A percentile compares a stretch with the other conserved stretches of the same genome.
Evolutionary conservation across 2,113 vertebrate genomes (phyloP).

Genomic region (Scomber scombrus): DNA sequence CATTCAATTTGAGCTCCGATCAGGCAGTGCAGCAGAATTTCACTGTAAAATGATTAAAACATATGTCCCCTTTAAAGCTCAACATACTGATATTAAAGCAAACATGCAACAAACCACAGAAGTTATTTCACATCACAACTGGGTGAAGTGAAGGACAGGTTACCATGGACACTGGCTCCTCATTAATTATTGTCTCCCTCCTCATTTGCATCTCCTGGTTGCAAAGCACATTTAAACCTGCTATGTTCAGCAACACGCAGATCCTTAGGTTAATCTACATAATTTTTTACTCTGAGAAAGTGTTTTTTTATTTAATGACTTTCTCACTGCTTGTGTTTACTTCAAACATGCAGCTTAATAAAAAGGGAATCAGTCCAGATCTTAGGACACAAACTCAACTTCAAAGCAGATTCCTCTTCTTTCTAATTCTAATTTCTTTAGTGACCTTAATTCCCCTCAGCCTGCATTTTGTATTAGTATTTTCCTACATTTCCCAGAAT

Average conservation of each 20-base stretch:
- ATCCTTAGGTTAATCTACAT: constrained; percentile 17
- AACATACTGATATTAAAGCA: background rate
- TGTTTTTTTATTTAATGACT: constrained; percentile 15
- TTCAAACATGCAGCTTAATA: background rate
- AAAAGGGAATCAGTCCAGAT: background rate
- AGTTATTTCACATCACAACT: constrained; percentile 26
- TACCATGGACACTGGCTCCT: constrained; percentile 48
- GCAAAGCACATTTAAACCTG: constrained; percentile 40
- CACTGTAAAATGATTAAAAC: too few species aligned
- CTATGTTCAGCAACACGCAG: constrained; percentile 49
- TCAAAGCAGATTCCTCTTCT: background rate
- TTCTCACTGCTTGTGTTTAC: background rate
- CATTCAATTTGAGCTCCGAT: too few species aligned
- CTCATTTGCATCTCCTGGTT: constrained; percentile 47
- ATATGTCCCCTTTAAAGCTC: too few species aligned
- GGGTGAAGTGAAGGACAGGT: constrained; percentile 52
- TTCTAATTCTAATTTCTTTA: background rate
- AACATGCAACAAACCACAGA: background rate
- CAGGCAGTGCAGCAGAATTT: too few species aligned
- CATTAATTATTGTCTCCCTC: constrained; percentile 36
- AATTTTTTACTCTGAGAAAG: background rate
- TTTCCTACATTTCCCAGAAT: constrained; percentile 6
- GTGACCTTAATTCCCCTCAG: background rate
- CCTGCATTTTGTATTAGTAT: background rate
- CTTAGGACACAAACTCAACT: background rate